phyloP scores from a whole-genome alignment of 2,113 vertebrate species.

The Oncorhynchus tshawytscha region DNA sequence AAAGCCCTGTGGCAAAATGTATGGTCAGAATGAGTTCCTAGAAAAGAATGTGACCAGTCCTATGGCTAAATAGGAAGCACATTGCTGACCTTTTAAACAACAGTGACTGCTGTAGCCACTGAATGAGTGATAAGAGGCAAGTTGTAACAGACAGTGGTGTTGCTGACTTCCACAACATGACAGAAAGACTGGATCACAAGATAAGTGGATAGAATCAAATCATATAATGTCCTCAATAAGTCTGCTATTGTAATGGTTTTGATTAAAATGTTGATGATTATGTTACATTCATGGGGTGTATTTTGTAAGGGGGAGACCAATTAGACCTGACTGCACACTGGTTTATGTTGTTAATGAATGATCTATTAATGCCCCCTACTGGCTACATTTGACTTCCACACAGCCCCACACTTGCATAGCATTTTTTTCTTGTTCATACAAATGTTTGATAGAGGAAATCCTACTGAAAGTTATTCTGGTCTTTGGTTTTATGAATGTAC shows the following conservation, averaged over 20 bases:
- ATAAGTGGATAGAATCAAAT: not conserved
- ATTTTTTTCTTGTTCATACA: not conserved
- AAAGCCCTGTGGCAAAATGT: not conserved
- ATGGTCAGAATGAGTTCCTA: not conserved
- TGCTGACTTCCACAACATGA: not conserved
- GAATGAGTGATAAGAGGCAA: not conserved
- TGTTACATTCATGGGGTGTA: not conserved
- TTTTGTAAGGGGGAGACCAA: not conserved
- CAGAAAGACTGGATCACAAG: not conserved
- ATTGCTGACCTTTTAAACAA: not conserved
- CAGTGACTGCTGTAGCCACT: not conserved
- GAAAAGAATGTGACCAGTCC: not conserved
- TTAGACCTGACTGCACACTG: not conserved
- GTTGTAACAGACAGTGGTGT: not conserved
- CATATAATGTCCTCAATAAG: not conserved
- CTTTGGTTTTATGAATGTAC: conserved; percentile 28
- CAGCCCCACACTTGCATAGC: not conserved
- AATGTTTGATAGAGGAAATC: not conserved
- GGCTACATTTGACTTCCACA: not conserved
- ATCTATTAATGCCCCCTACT: conserved; percentile 20
- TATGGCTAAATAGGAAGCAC: not conserved
- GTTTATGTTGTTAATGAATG: not conserved
- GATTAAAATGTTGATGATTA: not conserved
- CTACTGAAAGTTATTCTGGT: not conserved
- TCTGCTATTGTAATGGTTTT: not conserved